Conservation (phyloP, 2,888 invertebrate genomes). For the Lithophane ornitopus region DNA sequence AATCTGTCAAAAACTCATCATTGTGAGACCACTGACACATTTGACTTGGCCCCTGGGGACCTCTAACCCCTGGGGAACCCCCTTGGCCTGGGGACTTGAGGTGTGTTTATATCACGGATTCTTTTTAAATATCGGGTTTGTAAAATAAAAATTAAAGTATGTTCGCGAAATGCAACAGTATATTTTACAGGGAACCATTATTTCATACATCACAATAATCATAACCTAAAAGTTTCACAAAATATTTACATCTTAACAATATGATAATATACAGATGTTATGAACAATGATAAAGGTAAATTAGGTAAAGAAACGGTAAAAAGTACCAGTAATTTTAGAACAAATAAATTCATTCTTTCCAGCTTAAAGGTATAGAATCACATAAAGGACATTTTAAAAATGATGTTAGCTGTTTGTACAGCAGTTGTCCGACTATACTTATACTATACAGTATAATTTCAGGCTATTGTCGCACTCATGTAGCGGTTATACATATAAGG, state of each 20-base stretch:
- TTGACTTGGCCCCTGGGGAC: too few relatives aligned
- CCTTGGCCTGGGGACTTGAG: too few relatives aligned
- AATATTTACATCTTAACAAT: conserved; percentile 62
- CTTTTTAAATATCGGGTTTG: too few relatives aligned
- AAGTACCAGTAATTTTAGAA: not conserved
- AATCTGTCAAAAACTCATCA: too few relatives aligned
- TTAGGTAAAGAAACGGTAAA: conserved; percentile 5
- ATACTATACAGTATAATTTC: not conserved
- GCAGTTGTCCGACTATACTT: not conserved
- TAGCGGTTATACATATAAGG: too few relatives aligned
- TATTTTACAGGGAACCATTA: conserved; percentile 68
- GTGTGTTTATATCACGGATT: too few relatives aligned
- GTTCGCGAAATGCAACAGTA: conserved; percentile 61
- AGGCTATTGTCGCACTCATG: not conserved
- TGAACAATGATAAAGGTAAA: conserved; percentile 20
- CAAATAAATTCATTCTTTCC: not conserved
- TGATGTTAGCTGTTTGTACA: not conserved
- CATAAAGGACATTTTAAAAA: not conserved
- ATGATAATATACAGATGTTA: conserved; percentile 35
- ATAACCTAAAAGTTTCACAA: conserved; percentile 64
- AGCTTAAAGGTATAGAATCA: not conserved
- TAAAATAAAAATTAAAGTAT: conserved; percentile 15
- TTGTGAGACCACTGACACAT: too few relatives aligned
- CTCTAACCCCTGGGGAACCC: too few relatives aligned
- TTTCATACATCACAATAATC: conserved; percentile 67